Evolutionary conservation across 2,888 invertebrate species (phyloP), one percentile per base, ranked within the genome.

Genomic region (Ophion ellenae): DNA sequence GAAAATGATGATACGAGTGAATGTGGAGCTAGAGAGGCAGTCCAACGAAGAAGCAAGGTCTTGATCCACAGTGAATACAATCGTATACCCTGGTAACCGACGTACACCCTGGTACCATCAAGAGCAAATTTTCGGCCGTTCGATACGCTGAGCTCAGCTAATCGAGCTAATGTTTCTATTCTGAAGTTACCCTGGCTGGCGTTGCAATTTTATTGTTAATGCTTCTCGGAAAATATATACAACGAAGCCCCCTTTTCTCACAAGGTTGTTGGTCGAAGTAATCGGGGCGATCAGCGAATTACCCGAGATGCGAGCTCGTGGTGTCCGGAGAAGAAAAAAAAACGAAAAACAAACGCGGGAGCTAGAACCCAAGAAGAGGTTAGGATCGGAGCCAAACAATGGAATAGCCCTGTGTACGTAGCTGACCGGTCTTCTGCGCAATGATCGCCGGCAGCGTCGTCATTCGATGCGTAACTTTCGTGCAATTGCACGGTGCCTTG

Each of bases 381-480:
- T 28, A 70, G n/a, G 64, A 47, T 57, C 32, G 57, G 63, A 63
- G 66, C 36, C 47, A 45, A 76, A 63, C 70, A 69, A 74, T 78
- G 45, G 80, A 77, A 78, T 24, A 78, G 69, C 40, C 61, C 53
- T 53, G 64, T 24, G 20, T 57, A n/a, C 73, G 17, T 36, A 36
- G 61, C 61, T 74, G 74, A 40, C 63, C 64, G 40, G 74, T 40
- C 47, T 83, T 74, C 67, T 69, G 47, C n/a, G 79, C 61, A 79
- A 57, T 76, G 64, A 78, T 61, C 40, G 45, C 59, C 32, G 45
- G 17, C 53, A 47, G 57, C 80, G 81, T 83, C 74, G 83, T 85
- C 79, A 77, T 84, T 86, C 82, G 77, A 87, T 90, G 89, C 91
- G 89, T 91, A 91, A 92, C 91, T 91, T 89, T 90, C 53, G 88